A percentile compares a stretch with the other conserved stretches of the same genome.
Conservation (phyloP, 2,113 vertebrate species). For the Clarias batrachus region DNA sequence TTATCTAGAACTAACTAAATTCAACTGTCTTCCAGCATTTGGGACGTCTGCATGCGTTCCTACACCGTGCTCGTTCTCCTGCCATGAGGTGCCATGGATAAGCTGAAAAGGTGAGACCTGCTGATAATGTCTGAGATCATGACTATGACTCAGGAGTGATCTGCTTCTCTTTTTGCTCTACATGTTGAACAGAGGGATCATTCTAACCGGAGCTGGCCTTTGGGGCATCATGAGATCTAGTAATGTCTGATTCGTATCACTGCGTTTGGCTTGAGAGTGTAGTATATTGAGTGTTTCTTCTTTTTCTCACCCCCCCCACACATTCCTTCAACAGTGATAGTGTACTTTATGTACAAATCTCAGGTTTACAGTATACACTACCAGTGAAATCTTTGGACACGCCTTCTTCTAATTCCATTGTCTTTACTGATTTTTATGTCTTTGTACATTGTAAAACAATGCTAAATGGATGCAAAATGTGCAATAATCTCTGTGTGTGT, state of each 20-base stretch:
- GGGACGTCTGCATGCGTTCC: neutral
- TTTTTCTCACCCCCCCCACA: too few species aligned
- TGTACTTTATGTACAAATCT: neutral
- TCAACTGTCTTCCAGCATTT: neutral
- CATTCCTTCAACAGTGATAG: neutral
- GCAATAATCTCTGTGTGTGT: neutral
- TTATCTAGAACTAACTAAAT: too few species aligned
- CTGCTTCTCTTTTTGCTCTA: neutral
- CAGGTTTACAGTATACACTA: neutral
- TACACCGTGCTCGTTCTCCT: neutral
- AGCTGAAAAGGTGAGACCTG: constrained; percentile 42
- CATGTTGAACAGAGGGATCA: neutral
- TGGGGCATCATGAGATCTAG: neutral
- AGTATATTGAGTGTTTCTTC: neutral
- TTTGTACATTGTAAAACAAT: too few species aligned
- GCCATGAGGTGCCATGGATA: constrained; percentile 52
- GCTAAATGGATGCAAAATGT: too few species aligned
- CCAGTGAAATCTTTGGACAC: too few species aligned
- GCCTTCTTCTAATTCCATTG: too few species aligned
- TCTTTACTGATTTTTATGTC: too few species aligned
- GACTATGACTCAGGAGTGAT: neutral
- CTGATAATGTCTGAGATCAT: neutral
- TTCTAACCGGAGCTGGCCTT: constrained; percentile 5
- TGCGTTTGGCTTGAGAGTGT: neutral
- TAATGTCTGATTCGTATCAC: neutral